These are phyloP conservation scores for Riparia riparia DNA, from an alignment of 2,113 vertebrate genomes.

Conservation along the genomic window DNA sequence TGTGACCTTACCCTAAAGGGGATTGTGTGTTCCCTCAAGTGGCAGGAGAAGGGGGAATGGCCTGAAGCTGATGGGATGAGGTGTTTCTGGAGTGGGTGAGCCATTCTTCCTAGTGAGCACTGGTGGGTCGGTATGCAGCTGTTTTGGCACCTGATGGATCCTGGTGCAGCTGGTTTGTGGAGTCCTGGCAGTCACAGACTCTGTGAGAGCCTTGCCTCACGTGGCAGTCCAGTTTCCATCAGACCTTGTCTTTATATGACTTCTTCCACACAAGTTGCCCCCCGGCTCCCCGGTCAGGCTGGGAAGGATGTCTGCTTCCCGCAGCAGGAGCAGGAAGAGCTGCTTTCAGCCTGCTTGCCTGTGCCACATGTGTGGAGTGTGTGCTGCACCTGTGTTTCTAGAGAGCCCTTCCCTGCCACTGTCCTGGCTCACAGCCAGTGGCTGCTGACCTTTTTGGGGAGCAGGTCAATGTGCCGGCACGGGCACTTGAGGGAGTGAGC, in stretches of 20 bases:
- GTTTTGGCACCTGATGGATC: background rate
- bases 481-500: background rate
- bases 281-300: accelerated
- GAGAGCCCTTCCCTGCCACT: background rate
- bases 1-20: background rate
- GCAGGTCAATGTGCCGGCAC: background rate
- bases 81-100: background rate
- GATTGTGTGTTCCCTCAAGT: background rate
- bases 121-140: background rate
- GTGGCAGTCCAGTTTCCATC: background rate
- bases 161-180: background rate
- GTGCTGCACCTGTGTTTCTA: background rate
- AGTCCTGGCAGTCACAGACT: background rate
- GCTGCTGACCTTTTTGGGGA: accelerated
- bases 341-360: background rate
- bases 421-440: background rate
- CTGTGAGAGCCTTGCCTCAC: background rate
- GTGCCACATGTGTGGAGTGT: accelerated
- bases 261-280: background rate
- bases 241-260: background rate
- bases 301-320: background rate
- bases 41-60: background rate
- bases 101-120: accelerated
- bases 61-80: background rate
- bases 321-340: background rate